Percentiles rank a stretch among this genome's conserved stretches.
Evolutionary conservation across 2,113 vertebrate species (phyloP).

Genomic region (Trematocara unimaculatum): DNA sequence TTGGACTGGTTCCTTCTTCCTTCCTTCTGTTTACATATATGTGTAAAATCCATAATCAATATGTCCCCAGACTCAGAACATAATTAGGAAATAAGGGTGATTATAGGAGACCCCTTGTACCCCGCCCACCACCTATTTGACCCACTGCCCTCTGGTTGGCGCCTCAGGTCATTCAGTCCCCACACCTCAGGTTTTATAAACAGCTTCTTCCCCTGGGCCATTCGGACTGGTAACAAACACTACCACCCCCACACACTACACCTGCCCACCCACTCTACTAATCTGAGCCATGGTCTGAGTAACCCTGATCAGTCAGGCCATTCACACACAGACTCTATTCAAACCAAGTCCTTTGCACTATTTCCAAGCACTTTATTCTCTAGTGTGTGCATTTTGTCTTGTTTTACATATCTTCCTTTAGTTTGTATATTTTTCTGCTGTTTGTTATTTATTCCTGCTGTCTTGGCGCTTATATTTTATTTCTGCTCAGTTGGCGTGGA

Average conservation of each 20-base stretch:
- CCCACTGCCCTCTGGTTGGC: not conserved
- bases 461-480: not conserved
- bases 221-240: not conserved
- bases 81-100: not conserved
- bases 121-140: not conserved
- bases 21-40: not conserved
- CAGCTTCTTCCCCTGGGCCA: not conserved
- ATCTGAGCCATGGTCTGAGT: not conserved
- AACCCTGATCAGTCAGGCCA: not conserved
- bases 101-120: not conserved
- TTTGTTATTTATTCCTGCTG: not conserved
- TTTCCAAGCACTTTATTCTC: not conserved
- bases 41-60: not conserved
- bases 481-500: not conserved
- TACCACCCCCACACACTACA: not conserved
- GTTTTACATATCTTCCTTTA: not conserved
- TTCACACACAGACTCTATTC: not conserved
- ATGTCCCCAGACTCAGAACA: not conserved
- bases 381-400: not conserved
- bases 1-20: not conserved
- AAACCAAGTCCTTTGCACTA: not conserved
- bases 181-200: not conserved
- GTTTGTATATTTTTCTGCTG: not conserved
- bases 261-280: not conserved
- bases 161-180: not conserved